Percentiles rank a stretch among this genome's conserved stretches.
Conservation (phyloP, 2,113 vertebrate species). For the Toxotes jaculatrix region DNA sequence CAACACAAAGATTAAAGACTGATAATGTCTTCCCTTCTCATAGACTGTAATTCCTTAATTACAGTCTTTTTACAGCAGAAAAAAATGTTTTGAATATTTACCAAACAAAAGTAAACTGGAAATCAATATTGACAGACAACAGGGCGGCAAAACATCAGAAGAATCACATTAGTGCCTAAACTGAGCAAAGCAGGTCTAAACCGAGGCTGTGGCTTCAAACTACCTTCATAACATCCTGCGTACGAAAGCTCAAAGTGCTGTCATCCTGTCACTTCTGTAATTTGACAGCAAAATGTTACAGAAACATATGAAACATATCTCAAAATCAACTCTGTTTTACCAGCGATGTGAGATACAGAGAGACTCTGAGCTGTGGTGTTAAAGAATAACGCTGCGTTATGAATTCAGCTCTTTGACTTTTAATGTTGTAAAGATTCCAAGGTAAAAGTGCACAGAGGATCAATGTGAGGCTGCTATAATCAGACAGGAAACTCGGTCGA, state of each 20-base stretch:
- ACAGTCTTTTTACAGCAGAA: no score
- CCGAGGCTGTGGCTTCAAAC: background rate
- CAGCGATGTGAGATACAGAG: background rate
- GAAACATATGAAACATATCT: background rate
- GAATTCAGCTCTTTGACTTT: background rate
- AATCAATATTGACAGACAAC: background rate
- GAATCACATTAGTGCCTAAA: background rate
- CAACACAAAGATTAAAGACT: background rate
- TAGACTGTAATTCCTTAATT: no score
- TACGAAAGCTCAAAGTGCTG: background rate
- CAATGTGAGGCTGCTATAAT: no score
- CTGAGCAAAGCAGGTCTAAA: background rate
- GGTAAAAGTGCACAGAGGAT: background rate
- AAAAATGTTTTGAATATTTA: background rate
- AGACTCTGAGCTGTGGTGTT: background rate
- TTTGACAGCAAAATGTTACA: background rate
- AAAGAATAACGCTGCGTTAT: background rate
- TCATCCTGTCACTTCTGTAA: background rate
- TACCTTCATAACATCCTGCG: background rate
- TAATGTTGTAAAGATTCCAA: background rate
- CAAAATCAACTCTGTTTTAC: background rate
- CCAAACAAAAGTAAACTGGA: background rate
- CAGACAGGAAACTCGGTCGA: no score
- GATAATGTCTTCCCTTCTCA: no score
- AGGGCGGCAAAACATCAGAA: constrained; percentile 1